phyloP scores from a whole-genome alignment of 1,140 invertebrate genomes.

The Teleopsis dalmanni region DNA sequence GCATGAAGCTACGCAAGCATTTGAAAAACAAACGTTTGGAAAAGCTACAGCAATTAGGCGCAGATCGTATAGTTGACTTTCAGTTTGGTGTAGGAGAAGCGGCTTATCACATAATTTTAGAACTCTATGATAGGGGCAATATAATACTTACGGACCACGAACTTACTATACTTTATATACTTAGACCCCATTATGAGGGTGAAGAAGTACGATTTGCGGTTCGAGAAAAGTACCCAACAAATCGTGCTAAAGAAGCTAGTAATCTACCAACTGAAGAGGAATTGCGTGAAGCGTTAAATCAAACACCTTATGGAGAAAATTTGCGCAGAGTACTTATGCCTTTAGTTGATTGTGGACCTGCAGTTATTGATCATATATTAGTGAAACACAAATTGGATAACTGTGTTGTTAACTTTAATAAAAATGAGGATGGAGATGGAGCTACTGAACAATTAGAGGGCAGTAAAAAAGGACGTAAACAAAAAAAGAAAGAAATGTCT shows the following conservation, averaged over 20 bases:
- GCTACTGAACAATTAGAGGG: constrained; percentile 3
- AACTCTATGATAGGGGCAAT: constrained; percentile 96
- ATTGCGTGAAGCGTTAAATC: constrained; percentile 52
- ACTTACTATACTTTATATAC: constrained; percentile 85
- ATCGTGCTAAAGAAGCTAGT: constrained; percentile 58
- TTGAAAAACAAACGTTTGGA: constrained; percentile 93
- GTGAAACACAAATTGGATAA: constrained; percentile 61
- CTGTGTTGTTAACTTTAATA: constrained; percentile 46
- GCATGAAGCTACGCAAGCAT: constrained; percentile 98
- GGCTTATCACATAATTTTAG: constrained; percentile 92
- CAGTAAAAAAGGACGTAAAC: constrained; percentile 21
- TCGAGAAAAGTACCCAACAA: constrained; percentile 81
- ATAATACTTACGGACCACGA: constrained; percentile 90
- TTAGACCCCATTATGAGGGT: constrained; percentile 87
- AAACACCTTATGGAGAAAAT: constrained; percentile 65
- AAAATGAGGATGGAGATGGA: background rate
- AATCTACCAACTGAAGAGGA: constrained; percentile 39
- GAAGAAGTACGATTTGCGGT: constrained; percentile 90
- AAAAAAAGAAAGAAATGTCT: constrained; percentile 24
- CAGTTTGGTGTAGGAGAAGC: constrained; percentile 93
- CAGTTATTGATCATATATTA: constrained; percentile 85
- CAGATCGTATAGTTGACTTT: constrained; percentile 82
- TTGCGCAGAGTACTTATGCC: constrained; percentile 83
- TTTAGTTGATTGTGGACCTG: constrained; percentile 77
- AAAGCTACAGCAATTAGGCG: constrained; percentile 73